Evolutionary conservation across 2,797 vertebrate genomes (phyloP).

Genomic region (Smutsia temminckii): DNA sequence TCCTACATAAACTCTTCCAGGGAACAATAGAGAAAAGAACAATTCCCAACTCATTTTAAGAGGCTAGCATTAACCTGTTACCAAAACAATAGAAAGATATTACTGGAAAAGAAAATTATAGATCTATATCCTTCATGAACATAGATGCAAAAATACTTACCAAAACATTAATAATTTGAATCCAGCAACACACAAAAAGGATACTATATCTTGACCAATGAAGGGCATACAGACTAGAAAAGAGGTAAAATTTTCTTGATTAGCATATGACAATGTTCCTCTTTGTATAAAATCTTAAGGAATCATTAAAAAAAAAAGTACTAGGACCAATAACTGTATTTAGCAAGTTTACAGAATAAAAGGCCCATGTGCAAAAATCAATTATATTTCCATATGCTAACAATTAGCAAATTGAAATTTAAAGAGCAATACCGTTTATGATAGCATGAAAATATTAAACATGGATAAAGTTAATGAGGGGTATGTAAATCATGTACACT

Average conservation of each 20-base stretch:
- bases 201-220: not conserved
- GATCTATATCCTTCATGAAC: not conserved
- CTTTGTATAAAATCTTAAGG: not conserved
- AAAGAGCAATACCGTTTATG: not conserved
- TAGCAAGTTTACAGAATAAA: not conserved
- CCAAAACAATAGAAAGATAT: not conserved
- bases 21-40: not conserved
- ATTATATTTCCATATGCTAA: not conserved
- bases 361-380: not conserved
- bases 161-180: conserved; percentile 7
- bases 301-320: not conserved
- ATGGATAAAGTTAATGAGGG: not conserved
- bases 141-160: not conserved
- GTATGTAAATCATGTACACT: not conserved
- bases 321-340: not conserved
- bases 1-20: not conserved
- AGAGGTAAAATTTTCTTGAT: conserved; percentile 1
- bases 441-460: conserved; percentile 7
- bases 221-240: not conserved
- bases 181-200: not conserved
- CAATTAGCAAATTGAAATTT: not conserved
- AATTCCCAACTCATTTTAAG: not conserved
- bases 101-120: not conserved
- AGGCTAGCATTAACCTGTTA: not conserved
- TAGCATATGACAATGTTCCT: not conserved